Base-by-base conservation (phyloP, 1,140 invertebrate species). In the Muscidifurax raptorellus region DNA sequence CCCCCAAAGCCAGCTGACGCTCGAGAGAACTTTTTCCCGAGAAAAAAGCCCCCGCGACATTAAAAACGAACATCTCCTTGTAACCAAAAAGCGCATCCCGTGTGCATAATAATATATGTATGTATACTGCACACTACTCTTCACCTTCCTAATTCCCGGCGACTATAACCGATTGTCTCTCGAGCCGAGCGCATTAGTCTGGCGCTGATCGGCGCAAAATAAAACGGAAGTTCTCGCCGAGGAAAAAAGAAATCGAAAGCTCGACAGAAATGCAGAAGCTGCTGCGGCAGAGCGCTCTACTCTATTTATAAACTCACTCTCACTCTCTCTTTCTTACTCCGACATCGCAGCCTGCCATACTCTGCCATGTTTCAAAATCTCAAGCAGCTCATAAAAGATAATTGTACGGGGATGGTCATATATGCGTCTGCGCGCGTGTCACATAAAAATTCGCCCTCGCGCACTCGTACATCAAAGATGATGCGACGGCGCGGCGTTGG, bases 341-440 rank as follows among this genome's bases (percentile, higher is more conserved):
- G 36, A 40, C 36, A 40, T 6, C 36, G 36, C 7, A 40, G 36
- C 9, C 15, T 47, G 25, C 12, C 52, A 22, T n/a, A n/a, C 52
- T n/a, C n/a, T 59, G 44, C 83, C 44, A 80, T 79, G 74, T 72
- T 69, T 84, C 82, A 74, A 74, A 80, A 84, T 80, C 83, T 75
- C 77, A 66, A 74, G 77, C 83, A 84, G 83, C 83, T 80, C 83
- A 28, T 84, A 84, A 84, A 84, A 80, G 83, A 84, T 84, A 84
- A 84, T 84, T 84, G 78, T 75, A 64, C 77, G 74, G n/a, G 32
- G 74, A 83, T 83, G 74, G 74, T 83, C 82, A 77, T 83, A 78
- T 77, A 78, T 77, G 82, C 74, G 82, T 83, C 82, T 67, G 64
- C 82, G 82, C 66, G 12, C 36, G 75, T 36, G 40, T 52, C 76